Percentiles rank a stretch among this genome's conserved stretches.
phyloP scores from a whole-genome alignment of 2,888 invertebrate species.

The Clanis bilineata region DNA sequence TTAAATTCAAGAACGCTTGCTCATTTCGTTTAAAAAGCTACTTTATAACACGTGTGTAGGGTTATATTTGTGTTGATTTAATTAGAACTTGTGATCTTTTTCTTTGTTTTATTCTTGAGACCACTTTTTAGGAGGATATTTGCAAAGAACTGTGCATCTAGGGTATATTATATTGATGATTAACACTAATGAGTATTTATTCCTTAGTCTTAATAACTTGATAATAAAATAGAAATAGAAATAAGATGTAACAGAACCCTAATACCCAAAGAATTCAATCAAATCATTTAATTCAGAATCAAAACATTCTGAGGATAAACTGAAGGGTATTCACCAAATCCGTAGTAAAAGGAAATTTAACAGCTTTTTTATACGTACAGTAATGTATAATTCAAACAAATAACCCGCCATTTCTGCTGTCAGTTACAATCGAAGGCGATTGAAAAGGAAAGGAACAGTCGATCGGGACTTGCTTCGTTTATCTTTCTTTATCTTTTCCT shows the following conservation, averaged over 20 bases:
- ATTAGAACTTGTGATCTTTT: too few species aligned
- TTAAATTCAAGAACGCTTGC: too few species aligned
- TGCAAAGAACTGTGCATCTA: too few species aligned
- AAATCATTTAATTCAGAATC: neutral
- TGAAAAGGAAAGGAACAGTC: conserved; percentile 8
- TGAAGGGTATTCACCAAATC: neutral
- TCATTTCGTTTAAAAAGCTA: too few species aligned
- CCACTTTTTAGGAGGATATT: too few species aligned
- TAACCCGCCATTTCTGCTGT: conserved; percentile 6
- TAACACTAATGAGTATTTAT: too few species aligned
- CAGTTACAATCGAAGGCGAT: conserved; percentile 9
- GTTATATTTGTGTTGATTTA: too few species aligned
- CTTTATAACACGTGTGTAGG: too few species aligned
- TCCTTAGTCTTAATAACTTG: too few species aligned
- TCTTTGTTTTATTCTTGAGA: too few species aligned
- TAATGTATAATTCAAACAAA: conserved; percentile 12
- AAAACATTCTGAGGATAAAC: neutral
- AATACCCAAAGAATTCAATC: neutral
- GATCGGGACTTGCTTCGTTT: conserved; percentile 8
- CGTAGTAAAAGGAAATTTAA: neutral
- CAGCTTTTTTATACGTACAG: neutral
- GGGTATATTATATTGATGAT: too few species aligned
- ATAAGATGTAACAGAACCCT: neutral
- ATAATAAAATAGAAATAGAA: neutral
- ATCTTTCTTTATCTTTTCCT: conserved; percentile 11